A percentile compares a stretch with the other conserved stretches of the same genome.
These are phyloP conservation scores for Corvus moneduloides DNA, from an alignment of 2,113 vertebrate genomes.

Conservation along the genomic window DNA sequence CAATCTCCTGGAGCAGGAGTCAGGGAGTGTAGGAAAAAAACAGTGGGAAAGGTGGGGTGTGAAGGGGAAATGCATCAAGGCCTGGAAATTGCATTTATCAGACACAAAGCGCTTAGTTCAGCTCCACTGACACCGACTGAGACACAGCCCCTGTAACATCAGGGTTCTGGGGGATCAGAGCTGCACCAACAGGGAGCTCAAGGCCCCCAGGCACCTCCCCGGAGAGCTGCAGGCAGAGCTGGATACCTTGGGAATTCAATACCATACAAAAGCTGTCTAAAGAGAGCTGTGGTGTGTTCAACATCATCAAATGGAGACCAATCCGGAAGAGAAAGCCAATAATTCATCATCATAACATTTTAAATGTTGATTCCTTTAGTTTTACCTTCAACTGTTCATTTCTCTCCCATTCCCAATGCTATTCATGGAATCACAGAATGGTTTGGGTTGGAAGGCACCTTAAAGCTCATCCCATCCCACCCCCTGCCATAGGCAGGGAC, in stretches of 20 bases:
- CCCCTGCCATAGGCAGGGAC: not conserved
- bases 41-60: not conserved
- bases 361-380: not conserved
- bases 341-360: not conserved
- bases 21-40: not conserved
- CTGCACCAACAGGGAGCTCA: not conserved
- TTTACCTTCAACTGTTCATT: not conserved
- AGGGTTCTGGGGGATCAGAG: not conserved
- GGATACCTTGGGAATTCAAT: too few species aligned
- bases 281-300: not conserved
- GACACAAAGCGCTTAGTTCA: not conserved
- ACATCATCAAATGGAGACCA: not conserved
- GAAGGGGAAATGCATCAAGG: not conserved
- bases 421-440: not conserved
- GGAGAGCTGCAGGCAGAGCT: not conserved
- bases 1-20: not conserved
- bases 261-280: not conserved
- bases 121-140: rapidly evolving
- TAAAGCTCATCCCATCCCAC: not conserved
- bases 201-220: not conserved
- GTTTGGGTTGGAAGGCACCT: not conserved
- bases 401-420: not conserved
- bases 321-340: not conserved
- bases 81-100: not conserved
- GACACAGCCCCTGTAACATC: too few species aligned